A percentile compares a stretch with the other conserved stretches of the same genome.
These are phyloP conservation scores for Drosophila birchii DNA, from an alignment of 2,888 invertebrate genomes.

Conservation along the genomic window DNA sequence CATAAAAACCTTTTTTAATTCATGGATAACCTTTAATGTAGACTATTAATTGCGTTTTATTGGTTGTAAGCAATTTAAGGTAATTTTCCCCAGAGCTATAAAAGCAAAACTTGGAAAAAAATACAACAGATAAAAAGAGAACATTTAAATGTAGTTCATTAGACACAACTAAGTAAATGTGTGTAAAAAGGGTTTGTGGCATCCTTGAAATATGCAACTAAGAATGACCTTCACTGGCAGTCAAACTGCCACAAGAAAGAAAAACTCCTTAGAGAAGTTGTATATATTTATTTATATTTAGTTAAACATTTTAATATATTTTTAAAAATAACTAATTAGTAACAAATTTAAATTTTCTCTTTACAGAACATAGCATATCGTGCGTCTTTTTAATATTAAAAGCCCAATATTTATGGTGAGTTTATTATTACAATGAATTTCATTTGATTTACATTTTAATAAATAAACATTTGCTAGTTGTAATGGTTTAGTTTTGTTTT, in stretches of 20 bases:
- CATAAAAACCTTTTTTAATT: background rate
- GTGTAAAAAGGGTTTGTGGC: conserved; percentile 19
- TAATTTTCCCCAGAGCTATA: conserved; percentile 11
- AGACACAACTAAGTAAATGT: conserved; percentile 47
- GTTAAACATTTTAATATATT: background rate
- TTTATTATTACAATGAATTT: background rate
- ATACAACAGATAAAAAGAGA: conserved; percentile 20
- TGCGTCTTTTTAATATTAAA: background rate
- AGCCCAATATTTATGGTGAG: conserved; percentile 10
- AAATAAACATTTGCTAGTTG: background rate
- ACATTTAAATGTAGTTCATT: conserved; percentile 73
- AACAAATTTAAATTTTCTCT: background rate
- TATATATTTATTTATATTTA: background rate
- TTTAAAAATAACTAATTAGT: background rate
- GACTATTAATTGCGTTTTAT: background rate
- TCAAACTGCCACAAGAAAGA: background rate
- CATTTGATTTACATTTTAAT: background rate
- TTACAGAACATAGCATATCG: conserved; percentile 8
- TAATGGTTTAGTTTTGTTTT: background rate
- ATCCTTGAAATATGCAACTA: conserved; percentile 23
- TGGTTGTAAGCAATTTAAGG: background rate
- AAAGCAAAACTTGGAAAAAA: conserved; percentile 4
- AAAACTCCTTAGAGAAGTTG: background rate
- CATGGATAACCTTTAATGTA: background rate
- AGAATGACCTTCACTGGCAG: conserved; percentile 24